These are phyloP conservation scores for Orthonevra nobilis DNA, from an alignment of 2,888 invertebrate genomes.

Conservation along the genomic window DNA sequence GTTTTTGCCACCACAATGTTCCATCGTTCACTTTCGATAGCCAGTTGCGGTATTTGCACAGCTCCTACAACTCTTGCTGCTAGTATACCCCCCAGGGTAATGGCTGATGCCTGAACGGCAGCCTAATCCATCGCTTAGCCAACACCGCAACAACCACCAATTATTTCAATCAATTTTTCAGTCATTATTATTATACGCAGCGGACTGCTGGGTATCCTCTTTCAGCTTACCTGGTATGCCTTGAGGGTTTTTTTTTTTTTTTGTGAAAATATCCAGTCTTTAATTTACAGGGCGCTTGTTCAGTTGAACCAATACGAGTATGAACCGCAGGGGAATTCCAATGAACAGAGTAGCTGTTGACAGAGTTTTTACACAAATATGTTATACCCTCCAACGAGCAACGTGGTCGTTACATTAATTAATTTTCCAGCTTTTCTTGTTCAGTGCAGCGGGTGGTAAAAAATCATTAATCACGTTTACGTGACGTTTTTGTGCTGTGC, in stretches of 20 bases:
- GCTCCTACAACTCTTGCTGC: too few species aligned
- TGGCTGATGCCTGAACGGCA: constrained; percentile 48
- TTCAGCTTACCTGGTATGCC: constrained; percentile 10
- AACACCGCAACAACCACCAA: constrained; percentile 26
- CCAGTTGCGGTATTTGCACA: constrained; percentile 43
- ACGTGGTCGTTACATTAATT: constrained; percentile 52
- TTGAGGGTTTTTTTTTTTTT: too few species aligned
- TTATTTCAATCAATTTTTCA: constrained; percentile 61
- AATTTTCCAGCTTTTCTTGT: constrained; percentile 57
- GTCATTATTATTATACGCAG: constrained; percentile 20
- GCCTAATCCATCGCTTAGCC: constrained; percentile 37
- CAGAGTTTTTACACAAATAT: constrained; percentile 22
- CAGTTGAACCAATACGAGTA: constrained; percentile 41
- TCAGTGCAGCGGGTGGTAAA: constrained; percentile 12
- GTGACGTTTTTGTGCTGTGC: constrained; percentile 29
- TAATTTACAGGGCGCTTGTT: constrained; percentile 59
- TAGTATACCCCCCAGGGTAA: constrained; percentile 49
- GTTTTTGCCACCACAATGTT: constrained; percentile 31
- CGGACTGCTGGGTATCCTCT: not conserved
- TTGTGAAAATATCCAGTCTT: constrained; percentile 36
- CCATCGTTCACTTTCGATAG: constrained; percentile 35
- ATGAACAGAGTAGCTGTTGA: constrained; percentile 40
- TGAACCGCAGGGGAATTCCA: too few species aligned
- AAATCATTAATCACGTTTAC: constrained; percentile 59
- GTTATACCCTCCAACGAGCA: not conserved